A percentile compares a stretch with the other conserved stretches of the same genome.
phyloP scores from a whole-genome alignment of 1,140 invertebrate species.

The Globodera rostochiensis region DNA sequence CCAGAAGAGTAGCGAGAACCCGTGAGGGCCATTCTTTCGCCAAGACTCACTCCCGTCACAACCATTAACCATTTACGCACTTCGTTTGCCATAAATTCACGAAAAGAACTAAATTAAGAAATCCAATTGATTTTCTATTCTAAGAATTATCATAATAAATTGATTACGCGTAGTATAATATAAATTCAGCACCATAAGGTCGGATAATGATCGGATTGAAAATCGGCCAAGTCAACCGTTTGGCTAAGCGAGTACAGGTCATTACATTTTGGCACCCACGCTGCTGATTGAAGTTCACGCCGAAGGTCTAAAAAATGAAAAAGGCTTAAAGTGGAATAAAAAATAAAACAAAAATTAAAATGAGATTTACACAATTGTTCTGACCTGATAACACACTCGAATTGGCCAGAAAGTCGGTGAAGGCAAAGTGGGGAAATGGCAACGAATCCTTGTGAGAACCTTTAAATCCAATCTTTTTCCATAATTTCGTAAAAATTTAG shows the following conservation, averaged over 20 bases:
- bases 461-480: conserved; percentile 25
- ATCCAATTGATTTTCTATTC: neutral
- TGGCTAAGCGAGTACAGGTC: conserved; percentile 48
- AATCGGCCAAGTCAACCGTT: conserved; percentile 38
- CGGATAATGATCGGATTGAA: conserved; percentile 41
- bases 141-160: neutral
- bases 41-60: conserved; percentile 44
- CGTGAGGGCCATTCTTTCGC: conserved; percentile 42
- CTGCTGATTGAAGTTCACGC: conserved; percentile 18
- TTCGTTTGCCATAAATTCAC: conserved; percentile 33
- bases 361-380: conserved; percentile 9
- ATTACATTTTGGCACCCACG: conserved; percentile 38
- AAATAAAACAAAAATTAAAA: conserved; percentile 1
- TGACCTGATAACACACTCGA: conserved; percentile 28
- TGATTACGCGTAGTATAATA: neutral
- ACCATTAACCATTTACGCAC: conserved; percentile 39
- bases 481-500: too few species aligned
- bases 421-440: conserved; percentile 48
- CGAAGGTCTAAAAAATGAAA: conserved; percentile 19
- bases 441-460: conserved; percentile 41
- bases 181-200: conserved; percentile 1
- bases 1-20: conserved; percentile 40
- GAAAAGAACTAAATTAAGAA: conserved; percentile 30
- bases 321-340: neutral
- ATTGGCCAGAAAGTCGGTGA: conserved; percentile 39